Conservation (phyloP, 2,888 invertebrate species). For the Polyommatus icarus region DNA sequence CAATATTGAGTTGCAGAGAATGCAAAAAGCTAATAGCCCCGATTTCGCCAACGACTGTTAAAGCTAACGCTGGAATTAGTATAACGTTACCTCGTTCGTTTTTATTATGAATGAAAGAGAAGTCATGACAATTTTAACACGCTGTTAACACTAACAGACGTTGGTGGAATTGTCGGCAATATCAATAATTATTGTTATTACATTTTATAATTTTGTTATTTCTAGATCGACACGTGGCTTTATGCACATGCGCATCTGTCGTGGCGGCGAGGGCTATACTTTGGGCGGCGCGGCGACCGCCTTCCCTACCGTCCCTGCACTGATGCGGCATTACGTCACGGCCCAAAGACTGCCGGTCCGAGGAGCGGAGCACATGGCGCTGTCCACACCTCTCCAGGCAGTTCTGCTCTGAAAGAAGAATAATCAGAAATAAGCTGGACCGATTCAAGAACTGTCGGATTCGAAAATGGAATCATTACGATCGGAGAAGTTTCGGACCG, state of each 20-base stretch:
- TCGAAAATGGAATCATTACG: no score
- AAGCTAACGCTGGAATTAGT: no score
- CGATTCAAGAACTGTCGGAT: background rate
- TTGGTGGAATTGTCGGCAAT: background rate
- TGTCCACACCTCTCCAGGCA: constrained; percentile 94
- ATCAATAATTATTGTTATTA: background rate
- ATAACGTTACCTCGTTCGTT: no score
- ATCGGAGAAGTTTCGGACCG: background rate
- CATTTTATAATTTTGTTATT: constrained; percentile 39
- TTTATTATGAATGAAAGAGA: no score
- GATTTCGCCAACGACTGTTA: no score
- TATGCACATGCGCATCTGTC: constrained; percentile 98
- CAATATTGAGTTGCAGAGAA: no score
- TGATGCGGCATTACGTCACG: constrained; percentile 94
- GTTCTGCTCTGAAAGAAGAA: constrained; percentile 82
- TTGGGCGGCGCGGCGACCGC: constrained; percentile 96
- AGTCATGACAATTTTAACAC: no score
- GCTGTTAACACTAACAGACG: no score
- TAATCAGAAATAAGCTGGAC: background rate
- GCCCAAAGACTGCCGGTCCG: constrained; percentile 95
- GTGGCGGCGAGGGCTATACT: constrained; percentile 89
- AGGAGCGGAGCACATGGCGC: constrained; percentile 97
- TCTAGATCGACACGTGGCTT: constrained; percentile 95
- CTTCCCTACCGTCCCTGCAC: constrained; percentile 95
- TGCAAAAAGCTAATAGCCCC: no score